phyloP scores from a whole-genome alignment of 2,113 vertebrate genomes.

The Dolichallabes microphthalmus region DNA sequence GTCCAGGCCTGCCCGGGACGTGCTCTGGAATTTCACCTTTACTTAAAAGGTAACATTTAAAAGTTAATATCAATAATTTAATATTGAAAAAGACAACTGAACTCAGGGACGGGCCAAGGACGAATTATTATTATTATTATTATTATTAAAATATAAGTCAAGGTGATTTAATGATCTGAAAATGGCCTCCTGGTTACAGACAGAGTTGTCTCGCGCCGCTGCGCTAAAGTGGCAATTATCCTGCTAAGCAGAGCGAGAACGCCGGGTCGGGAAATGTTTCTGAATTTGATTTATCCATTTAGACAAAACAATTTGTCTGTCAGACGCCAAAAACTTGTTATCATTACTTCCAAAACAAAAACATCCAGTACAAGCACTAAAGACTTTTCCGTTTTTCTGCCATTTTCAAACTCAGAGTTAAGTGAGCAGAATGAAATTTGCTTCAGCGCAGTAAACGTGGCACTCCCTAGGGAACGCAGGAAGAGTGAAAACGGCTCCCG shows the following conservation, averaged over 20 bases:
- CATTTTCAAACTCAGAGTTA: slow-evolving; percentile 12
- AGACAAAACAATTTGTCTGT: slow-evolving; percentile 21
- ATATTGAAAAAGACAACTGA: too few relatives aligned
- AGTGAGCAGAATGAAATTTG: slow-evolving; percentile 12
- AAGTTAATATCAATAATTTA: too few relatives aligned
- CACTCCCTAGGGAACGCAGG: not conserved
- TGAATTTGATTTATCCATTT: slow-evolving; percentile 39
- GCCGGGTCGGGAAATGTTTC: not conserved
- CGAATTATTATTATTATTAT: not conserved
- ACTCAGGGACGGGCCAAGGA: too few relatives aligned
- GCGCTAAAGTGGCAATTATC: slow-evolving; percentile 31
- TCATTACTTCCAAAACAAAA: slow-evolving; percentile 11
- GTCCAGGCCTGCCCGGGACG: too few relatives aligned
- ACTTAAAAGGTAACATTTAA: too few relatives aligned
- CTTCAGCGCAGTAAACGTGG: not conserved
- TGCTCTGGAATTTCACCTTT: too few relatives aligned
- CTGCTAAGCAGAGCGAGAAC: not conserved
- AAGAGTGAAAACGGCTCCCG: not conserved
- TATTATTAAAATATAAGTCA: not conserved
- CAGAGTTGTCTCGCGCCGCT: not conserved
- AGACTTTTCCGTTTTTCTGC: slow-evolving; percentile 26
- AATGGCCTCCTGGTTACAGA: not conserved
- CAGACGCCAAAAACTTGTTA: slow-evolving; percentile 12
- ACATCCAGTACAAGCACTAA: not conserved
- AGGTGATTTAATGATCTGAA: not conserved